Evolutionary conservation across 2,113 vertebrate genomes (phyloP).

Genomic region (Himantopus leucocephalus): DNA sequence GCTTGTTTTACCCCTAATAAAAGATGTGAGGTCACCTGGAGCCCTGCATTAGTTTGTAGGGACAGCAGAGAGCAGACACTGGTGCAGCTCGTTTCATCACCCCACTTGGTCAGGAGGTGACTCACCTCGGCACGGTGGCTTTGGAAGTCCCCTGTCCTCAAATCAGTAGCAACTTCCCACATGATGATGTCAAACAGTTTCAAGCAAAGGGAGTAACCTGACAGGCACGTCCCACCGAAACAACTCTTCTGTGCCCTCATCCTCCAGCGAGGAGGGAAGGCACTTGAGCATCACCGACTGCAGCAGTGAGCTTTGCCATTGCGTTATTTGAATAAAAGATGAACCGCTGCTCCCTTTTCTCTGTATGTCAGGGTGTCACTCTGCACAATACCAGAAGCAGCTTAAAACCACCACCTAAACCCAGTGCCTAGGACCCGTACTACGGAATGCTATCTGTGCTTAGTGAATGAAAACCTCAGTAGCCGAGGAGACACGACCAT

Average conservation of each 20-base stretch:
- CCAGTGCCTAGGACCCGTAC: not conserved
- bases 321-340: no score
- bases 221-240: not conserved
- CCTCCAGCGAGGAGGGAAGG: no score
- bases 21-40: not conserved
- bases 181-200: not conserved
- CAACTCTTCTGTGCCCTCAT: rapidly evolving
- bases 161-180: not conserved
- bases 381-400: not conserved
- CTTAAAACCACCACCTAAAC: not conserved
- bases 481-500: not conserved
- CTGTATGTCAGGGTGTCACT: no score
- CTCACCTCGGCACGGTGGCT: rapidly evolving
- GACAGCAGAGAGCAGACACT: not conserved
- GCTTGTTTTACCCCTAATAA: not conserved
- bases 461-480: not conserved
- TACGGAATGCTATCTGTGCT: no score
- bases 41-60: not conserved
- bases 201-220: not conserved
- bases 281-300: rapidly evolving
- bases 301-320: not conserved
- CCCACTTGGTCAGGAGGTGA: rapidly evolving
- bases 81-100: not conserved
- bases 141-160: not conserved
- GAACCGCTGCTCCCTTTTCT: not conserved